Base-by-base conservation (phyloP, 2,797 vertebrate species). In the Emys orbicularis region DNA sequence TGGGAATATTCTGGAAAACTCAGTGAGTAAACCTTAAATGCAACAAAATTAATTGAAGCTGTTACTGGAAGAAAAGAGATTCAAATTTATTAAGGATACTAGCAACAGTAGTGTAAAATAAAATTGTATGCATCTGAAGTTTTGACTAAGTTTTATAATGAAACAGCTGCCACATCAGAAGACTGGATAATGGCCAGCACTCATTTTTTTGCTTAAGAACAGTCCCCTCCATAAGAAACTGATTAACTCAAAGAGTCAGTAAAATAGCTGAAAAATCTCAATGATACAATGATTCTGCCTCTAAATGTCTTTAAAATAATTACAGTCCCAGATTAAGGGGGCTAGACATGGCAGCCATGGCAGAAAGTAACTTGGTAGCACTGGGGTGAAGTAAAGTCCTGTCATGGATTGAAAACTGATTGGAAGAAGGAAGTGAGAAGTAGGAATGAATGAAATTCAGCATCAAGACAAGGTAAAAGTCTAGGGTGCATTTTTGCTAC, bases 1-100 rank as follows among this genome's bases (percentile, higher is more conserved):
- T 68, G 52, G 19, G 74, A 89, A 82, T n/a, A 53, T 2, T 8
- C 8, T 84, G 65, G 18, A 84, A n/a, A 88, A 88, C 52, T 19
- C 12, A 95, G 8, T 76, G 53, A 79, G 31, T 82, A 77, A 53
- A 92, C 88, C 80, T 89, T 59, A 81, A 84, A 91, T 91, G 5
- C 27, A 77, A 76, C 47, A 11, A 88, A 79, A 83, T 81, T 61
- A 72, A 80, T 34, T 85, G 37, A 77, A 92, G 6, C 27, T 8
- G 53, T 89, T 87, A n/a, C 79, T 41, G 11, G 19, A 92, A 85
- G 27, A 90, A 94, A 88, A 85, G 52, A 1, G 37, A 52, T 90
- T 77, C 23, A 79, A 25, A 72, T 80, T 4, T 85, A 80, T 87
- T 31, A 44, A 1, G 79, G 56, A 76, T 3, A 81, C 3, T 8